Base-by-base conservation (phyloP, 2,113 vertebrate genomes). In the Tenebrosternarchus preto region DNA sequence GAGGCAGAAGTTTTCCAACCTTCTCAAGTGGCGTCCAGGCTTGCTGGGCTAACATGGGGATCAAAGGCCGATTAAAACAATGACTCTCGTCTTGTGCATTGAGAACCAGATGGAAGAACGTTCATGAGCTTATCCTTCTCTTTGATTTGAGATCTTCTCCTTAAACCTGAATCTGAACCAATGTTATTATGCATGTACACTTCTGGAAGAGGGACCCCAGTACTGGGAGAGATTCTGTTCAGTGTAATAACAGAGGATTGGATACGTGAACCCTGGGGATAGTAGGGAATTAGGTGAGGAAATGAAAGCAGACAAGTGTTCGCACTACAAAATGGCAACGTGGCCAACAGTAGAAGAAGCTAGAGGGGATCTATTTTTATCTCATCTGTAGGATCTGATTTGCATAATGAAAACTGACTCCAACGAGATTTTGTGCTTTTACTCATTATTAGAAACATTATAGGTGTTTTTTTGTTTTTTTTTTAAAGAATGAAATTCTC, bases 11-110 rank as follows among this genome's bases (percentile, higher is more conserved):
- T 19, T 31, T 15, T 29, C 8, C 27, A 43, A 9, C 22, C 36
- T 19, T 8, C 22, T 43, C n/a, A 16, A 46, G 67, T 43, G 36
- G 67, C n/a, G 2, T 43, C 33, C n/a, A 69, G 12, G 11, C 33
- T 19, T 24, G 33, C 29, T 43, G 29, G 25, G 5, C 5, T 33
- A 67, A 19, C 9, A 19, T n/a, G 36, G 20, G 27, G 67, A 69
- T 69, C 67, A 43, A 69, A 43, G 67, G 12, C 36, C 46, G 67
- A 69, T 69, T 69, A 69, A 22, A 22, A 22, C 31, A 43, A 43
- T 43, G 36, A 11, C 36, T 8, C n/a, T 4, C 67, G 46, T 69
- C 31, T 69, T 15, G 31, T n/a, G 8, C n/a, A 66, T 66, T 69
- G 36, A 12, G 33, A 69, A 22, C 46, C n/a, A 69, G 67, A 39